Evolutionary conservation across 2,797 vertebrate species (phyloP).

Genomic region (Crocidura indochinensis): DNA sequence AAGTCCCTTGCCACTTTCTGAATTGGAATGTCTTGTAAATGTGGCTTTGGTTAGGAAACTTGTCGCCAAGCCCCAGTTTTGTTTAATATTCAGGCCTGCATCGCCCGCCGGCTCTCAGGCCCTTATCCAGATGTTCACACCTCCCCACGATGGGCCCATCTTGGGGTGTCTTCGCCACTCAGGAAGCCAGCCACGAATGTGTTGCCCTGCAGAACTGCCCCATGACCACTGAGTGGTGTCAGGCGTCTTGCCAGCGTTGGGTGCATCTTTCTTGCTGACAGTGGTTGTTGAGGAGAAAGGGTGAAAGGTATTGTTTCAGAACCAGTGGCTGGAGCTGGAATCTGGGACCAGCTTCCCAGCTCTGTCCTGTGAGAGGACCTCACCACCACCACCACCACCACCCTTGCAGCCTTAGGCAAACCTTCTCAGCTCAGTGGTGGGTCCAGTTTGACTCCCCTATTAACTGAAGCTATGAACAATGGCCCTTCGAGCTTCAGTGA

Average conservation of each 20-base stretch:
- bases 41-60: slow-evolving; percentile 37
- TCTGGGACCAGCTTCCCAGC: neutral
- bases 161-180: neutral
- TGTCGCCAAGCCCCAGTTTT: neutral
- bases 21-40: slow-evolving; percentile 37
- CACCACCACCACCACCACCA: neutral
- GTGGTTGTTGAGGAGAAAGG: neutral
- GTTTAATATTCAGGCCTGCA: neutral
- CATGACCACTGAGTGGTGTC: neutral
- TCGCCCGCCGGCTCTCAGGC: neutral
- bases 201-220: neutral
- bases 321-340: neutral
- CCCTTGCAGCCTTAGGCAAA: neutral
- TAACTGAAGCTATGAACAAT: neutral
- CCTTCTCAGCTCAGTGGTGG: neutral
- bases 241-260: neutral
- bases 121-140: neutral
- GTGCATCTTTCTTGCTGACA: neutral
- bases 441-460: neutral
- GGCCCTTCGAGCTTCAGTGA: neutral
- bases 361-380: neutral
- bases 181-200: neutral
- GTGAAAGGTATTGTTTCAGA: neutral
- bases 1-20: neutral
- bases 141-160: neutral